These are phyloP conservation scores for Plebejus melissa DNA, from an alignment of 2,888 invertebrate genomes.

Conservation along the genomic window DNA sequence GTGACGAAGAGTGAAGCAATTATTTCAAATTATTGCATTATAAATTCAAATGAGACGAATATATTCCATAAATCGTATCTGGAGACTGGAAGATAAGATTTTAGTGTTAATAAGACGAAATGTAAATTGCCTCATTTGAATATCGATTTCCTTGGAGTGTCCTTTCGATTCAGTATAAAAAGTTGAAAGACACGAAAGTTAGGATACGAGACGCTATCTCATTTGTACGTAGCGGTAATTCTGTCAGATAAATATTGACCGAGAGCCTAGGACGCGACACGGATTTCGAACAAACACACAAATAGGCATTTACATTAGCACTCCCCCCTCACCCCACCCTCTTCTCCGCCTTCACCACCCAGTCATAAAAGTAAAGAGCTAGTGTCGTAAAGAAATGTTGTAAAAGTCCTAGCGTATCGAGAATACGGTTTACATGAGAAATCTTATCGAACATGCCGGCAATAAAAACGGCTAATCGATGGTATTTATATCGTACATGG, in stretches of 20 bases:
- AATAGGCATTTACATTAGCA: conserved; percentile 74
- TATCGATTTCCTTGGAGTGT: conserved; percentile 12
- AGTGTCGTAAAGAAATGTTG: conserved; percentile 38
- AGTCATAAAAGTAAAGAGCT: conserved; percentile 37
- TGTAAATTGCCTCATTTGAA: conserved; percentile 18
- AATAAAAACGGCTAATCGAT: conserved; percentile 31
- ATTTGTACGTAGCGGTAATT: conserved; percentile 74
- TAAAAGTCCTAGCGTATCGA: conserved; percentile 37
- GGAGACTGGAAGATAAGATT: conserved; percentile 1
- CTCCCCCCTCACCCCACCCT: conserved; percentile 43
- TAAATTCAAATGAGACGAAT: conserved; percentile 8
- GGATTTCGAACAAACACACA: conserved; percentile 73
- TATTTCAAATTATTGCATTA: not conserved
- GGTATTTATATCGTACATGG: not conserved
- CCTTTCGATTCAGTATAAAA: conserved; percentile 28
- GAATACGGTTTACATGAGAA: conserved; percentile 38
- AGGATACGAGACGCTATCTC: conserved; percentile 60
- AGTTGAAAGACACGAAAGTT: conserved; percentile 40
- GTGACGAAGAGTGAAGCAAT: not conserved
- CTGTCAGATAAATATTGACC: conserved; percentile 71
- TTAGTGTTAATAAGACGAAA: conserved; percentile 19
- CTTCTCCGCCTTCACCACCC: conserved; percentile 36
- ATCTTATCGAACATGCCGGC: conserved; percentile 31
- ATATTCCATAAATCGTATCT: not conserved
- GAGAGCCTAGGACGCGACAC: conserved; percentile 68